phyloP scores from a whole-genome alignment of 2,113 vertebrate species.

The Otus sunia region DNA sequence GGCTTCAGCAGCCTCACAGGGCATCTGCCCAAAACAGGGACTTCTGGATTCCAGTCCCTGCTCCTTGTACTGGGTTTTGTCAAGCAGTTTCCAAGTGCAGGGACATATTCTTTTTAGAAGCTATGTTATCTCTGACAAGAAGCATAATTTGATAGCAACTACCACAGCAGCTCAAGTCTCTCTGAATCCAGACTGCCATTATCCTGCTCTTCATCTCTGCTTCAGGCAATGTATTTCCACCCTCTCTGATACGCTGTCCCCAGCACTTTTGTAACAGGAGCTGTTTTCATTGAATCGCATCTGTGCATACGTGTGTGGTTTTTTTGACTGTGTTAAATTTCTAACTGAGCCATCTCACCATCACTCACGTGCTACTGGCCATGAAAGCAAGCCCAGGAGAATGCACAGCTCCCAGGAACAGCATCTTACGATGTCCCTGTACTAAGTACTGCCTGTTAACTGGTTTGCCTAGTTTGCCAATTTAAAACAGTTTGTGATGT shows the following conservation, averaged over 20 bases:
- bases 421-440: background rate
- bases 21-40: background rate
- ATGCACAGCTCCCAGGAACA: background rate
- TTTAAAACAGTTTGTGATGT: background rate
- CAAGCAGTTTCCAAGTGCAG: background rate
- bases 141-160: background rate
- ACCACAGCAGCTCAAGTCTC: background rate
- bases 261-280: background rate
- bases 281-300: background rate
- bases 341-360: background rate
- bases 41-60: background rate
- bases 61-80: background rate
- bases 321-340: background rate
- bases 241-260: background rate
- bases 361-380: background rate
- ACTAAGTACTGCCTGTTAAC: background rate
- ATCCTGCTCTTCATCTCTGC: background rate
- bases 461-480: background rate
- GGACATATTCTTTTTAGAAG: background rate
- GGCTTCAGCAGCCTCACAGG: background rate
- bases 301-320: accelerated
- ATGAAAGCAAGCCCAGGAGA: background rate
- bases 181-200: background rate
- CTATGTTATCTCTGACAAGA: background rate
- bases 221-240: background rate